Evolutionary conservation across 2,797 vertebrate genomes (phyloP), one percentile per base, ranked within the genome.

Genomic region (Sphenodon punctatus): DNA sequence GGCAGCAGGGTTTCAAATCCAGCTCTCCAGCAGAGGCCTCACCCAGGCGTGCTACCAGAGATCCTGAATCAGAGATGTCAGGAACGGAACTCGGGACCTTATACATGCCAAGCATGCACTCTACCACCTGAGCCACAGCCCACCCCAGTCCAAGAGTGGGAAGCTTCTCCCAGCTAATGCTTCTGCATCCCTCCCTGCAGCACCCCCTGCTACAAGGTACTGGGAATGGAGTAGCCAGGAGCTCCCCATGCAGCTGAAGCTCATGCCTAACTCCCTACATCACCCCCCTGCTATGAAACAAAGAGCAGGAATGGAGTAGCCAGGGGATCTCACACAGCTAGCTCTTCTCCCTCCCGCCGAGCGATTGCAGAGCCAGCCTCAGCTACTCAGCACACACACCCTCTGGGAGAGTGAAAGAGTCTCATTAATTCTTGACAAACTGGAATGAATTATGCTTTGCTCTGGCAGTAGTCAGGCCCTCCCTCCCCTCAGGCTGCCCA

Each of bases 351-450:
- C 64, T 76, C 41, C 36, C 27, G 64, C 74, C 20, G 41, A 19
- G 43, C 23, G 32, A 30, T 9, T 49, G 43, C 15, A 48, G 8
- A 9, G 22, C 74, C 53, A 34, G 49, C 41, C 53, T 69, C 53
- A 56, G 55, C 64, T 67, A 59, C 74, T 51, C 64, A 32, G 36
- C 36, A 25, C 32, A 43, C 63, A 46, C 16, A 27, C 43, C 48
- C 68, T 75, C 46, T 73, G 27, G 9, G 75, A 75, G 75, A 67
- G 22, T 49, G 45, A 77, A 77, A 77, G 75, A 68, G 75, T 77
- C 77, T 67, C 75, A 77, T 77, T 77, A 77, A 68, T 77, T 77
- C 75, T 27, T 77, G 75, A 67, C 75, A 77, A 77, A 60, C 75
- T 67, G 65, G 75, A 67, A 68, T 77, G 75, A 59, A 77, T 77